Evolutionary conservation across 2,113 vertebrate species (phyloP), one percentile per base, ranked within the genome.

Genomic region (Megaleporinus macrocephalus): DNA sequence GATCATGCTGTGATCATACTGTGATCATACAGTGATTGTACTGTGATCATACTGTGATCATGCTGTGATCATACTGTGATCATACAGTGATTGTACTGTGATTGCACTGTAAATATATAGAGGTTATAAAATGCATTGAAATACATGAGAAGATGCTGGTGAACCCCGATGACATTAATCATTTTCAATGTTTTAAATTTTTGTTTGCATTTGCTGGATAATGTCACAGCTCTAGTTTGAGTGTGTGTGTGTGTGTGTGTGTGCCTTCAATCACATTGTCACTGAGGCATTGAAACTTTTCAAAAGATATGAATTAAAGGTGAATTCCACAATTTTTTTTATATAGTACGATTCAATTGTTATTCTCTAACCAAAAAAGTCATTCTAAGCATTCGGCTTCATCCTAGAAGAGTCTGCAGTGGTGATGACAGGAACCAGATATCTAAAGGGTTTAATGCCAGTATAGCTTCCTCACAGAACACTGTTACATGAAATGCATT

Each of bases 191-290:
- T 13, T 55, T 55, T 55, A 3, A 14, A 5, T n/a, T 22, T 16
- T 57, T 57, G 53, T 22, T 20, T 22, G 0, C 20, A 57, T 7
- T n/a, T n/a, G 6, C 53, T 57, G 18, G 18, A 22, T 20, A 11
- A 55, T 18, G 18, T 22, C 18, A n/a, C 53, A n/a, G 20, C 49
- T 22, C 53, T n/a, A 2, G 2, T 26, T 6, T 61, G 57, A 26
- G 57, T 61, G 57, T 61, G n/a, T 61, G n/a, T 61, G 57, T 61
- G 57, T 61, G n/a, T 26, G 20, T 59, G 55, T 59, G 22, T 59
- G 55, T 59, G 53, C 4, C n/a, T 6, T 44, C 22, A 36, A 16
- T 30, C 6, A 68, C 16, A n/a, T 70, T 68, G n/a, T 4, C 14
- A 7, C 36, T 27, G 29, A 66, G 33, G 30, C 18, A 22, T 22